Evolutionary conservation across 2,797 vertebrate species (phyloP).

Genomic region (Sarcophilus harrisii): DNA sequence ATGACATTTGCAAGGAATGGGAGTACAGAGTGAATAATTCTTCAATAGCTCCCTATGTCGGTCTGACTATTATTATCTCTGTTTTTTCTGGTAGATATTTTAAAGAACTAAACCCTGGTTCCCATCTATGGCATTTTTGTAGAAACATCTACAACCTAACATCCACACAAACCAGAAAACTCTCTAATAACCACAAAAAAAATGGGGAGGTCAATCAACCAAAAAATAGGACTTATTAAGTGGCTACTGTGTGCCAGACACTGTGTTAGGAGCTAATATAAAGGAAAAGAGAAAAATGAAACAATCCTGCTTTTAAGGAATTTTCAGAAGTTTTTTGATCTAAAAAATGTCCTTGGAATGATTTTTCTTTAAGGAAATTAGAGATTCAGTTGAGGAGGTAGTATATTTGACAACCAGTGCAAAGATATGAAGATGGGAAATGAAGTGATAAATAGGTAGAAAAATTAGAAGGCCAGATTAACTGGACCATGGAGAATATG

Average conservation of each 20-base stretch:
- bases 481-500: background rate
- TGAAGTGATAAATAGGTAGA: background rate
- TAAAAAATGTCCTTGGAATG: background rate
- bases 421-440: background rate
- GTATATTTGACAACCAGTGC: background rate
- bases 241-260: background rate
- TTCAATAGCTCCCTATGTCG: background rate
- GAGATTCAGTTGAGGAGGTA: background rate
- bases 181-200: background rate
- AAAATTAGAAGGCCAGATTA: background rate
- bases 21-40: background rate
- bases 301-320: background rate
- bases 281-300: background rate
- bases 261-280: background rate
- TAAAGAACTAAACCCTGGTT: background rate
- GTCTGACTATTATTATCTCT: background rate
- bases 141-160: background rate
- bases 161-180: background rate
- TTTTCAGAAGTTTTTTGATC: background rate
- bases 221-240: background rate
- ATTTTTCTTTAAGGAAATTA: background rate
- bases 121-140: background rate
- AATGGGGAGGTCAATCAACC: background rate
- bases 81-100: background rate
- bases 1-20: background rate